phyloP scores from a whole-genome alignment of 2,888 invertebrate genomes.

The Macroteleia sp. region DNA sequence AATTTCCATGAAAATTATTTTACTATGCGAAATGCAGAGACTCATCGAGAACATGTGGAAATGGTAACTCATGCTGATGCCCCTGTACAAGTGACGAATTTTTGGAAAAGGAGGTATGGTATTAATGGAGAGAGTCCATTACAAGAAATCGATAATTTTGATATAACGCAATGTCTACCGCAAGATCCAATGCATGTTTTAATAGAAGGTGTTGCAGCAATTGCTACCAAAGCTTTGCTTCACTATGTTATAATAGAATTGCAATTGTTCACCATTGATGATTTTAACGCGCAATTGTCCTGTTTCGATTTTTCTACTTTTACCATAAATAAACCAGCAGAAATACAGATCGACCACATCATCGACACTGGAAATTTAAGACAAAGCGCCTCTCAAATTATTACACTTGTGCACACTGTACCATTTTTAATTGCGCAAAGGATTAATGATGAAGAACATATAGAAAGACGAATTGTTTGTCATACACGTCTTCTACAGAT shows the following conservation, averaged over 20 bases:
- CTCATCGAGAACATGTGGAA: not conserved
- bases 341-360: conserved; percentile 1
- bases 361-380: conserved; percentile 17
- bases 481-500: conserved; percentile 13
- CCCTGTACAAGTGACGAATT: not conserved
- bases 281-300: conserved; percentile 3
- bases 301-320: conserved; percentile 50
- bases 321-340: conserved; percentile 40
- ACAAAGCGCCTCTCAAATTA: conserved; percentile 44
- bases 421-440: conserved; percentile 1
- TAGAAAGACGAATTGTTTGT: not conserved
- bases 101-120: not conserved
- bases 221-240: not conserved
- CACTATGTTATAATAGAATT: not conserved
- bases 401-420: not conserved
- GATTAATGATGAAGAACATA: not conserved
- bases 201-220: not conserved
- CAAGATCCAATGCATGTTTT: conserved; percentile 23
- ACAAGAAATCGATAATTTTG: not conserved
- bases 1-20: not conserved
- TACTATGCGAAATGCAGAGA: not conserved
- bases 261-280: not conserved
- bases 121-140: not conserved
- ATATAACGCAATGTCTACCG: conserved; percentile 1
- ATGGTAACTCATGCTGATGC: not conserved